Conservation (phyloP, 2,113 vertebrate species). For the western clawed frog (Xenopus tropicalis) region UCB_Xtro_10.0 CM004445.2:79459501-79460000, state of each 20-base stretch:
- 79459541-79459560: too few species aligned
- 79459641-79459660: not conserved
- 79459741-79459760: slow-evolving; percentile 25
- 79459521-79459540: too few species aligned
- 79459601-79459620: not conserved
- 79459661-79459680: slow-evolving; percentile 2
- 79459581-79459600: too few species aligned
- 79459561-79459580: too few species aligned
- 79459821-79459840: slow-evolving; percentile 13
- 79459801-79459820: slow-evolving; percentile 31
- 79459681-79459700: slow-evolving; percentile 14
- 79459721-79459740: not conserved
- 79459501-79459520: too few species aligned
- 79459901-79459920: not conserved
- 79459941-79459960: not conserved
- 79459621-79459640: not conserved
- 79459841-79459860: slow-evolving; percentile 8
- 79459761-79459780: slow-evolving; percentile 13
- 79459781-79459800: slow-evolving; percentile 38
- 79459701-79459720: slow-evolving; percentile 2
- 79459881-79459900: slow-evolving; percentile 23
- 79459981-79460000: not conserved
- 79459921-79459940: slow-evolving; percentile 4
- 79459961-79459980: not conserved
- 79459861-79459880: slow-evolving; percentile 21